Evolutionary conservation across 2,113 vertebrate genomes (phyloP).

Genomic region (Muntiacus reevesi): DNA sequence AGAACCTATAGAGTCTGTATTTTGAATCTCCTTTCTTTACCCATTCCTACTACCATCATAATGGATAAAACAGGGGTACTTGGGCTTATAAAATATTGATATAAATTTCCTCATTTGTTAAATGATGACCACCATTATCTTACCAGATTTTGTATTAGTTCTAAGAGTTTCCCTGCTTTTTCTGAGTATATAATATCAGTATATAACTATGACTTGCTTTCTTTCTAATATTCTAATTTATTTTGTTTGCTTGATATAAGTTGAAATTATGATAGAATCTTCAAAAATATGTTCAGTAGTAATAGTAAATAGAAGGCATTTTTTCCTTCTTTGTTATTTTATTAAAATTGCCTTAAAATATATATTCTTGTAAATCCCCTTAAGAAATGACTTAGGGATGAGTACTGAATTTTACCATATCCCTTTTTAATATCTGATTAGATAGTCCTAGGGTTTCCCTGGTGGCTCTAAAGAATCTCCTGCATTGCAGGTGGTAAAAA

Average conservation of each 20-base stretch:
- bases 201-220: neutral
- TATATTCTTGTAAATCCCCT: constrained; percentile 14
- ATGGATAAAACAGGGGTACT: neutral
- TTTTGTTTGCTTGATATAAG: neutral
- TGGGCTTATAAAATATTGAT: neutral
- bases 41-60: neutral
- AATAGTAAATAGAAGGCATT: neutral
- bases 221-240: neutral
- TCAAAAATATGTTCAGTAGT: neutral
- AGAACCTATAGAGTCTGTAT: neutral
- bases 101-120: neutral
- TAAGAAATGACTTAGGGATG: constrained; percentile 31
- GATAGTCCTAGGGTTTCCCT: neutral
- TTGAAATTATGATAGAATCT: constrained; percentile 7
- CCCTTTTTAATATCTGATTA: constrained; percentile 26
- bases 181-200: neutral
- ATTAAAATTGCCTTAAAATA: neutral
- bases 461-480: neutral
- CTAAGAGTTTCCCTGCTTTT: neutral
- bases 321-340: constrained; percentile 20
- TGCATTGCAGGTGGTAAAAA: neutral
- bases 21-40: neutral
- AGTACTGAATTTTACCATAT: constrained; percentile 19
- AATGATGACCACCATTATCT: neutral
- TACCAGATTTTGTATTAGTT: neutral